These are phyloP conservation scores for Operophtera brumata DNA, from an alignment of 2,888 invertebrate genomes.

Conservation along the genomic window DNA sequence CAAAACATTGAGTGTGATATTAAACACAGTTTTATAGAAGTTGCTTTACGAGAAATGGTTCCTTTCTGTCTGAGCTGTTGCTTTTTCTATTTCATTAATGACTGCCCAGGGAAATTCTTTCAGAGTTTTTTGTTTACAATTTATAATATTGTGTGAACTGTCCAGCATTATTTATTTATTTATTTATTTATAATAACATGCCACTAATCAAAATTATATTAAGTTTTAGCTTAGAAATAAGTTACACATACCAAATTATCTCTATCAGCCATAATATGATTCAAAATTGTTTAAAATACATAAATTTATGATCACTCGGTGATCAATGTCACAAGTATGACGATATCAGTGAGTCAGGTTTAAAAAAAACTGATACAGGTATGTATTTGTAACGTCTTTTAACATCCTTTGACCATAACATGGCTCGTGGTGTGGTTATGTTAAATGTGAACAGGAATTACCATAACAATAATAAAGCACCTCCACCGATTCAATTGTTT, in stretches of 20 bases:
- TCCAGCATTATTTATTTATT: too few species aligned
- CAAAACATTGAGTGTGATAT: constrained; percentile 20
- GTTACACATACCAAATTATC: background rate
- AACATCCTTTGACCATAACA: background rate
- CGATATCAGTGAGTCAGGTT: constrained; percentile 49
- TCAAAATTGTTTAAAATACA: constrained; percentile 4
- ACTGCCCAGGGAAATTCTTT: too few species aligned
- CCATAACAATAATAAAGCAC: constrained; percentile 7
- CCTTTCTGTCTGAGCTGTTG: background rate
- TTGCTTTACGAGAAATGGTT: background rate
- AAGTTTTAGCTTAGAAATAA: background rate
- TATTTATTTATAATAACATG: background rate
- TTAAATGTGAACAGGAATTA: constrained; percentile 5
- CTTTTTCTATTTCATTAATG: background rate
- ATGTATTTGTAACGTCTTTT: constrained; percentile 2
- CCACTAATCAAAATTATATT: background rate
- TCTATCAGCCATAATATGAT: background rate
- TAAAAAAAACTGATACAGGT: constrained; percentile 5
- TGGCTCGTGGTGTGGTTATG: background rate
- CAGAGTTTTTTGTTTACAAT: too few species aligned
- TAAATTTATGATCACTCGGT: background rate
- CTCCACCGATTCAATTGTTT: constrained; percentile 15
- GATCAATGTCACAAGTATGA: constrained; percentile 18
- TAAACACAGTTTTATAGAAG: background rate
- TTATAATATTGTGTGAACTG: background rate